Evolutionary conservation across 2,888 invertebrate species (phyloP).

Genomic region (Priapulus caudatus): DNA sequence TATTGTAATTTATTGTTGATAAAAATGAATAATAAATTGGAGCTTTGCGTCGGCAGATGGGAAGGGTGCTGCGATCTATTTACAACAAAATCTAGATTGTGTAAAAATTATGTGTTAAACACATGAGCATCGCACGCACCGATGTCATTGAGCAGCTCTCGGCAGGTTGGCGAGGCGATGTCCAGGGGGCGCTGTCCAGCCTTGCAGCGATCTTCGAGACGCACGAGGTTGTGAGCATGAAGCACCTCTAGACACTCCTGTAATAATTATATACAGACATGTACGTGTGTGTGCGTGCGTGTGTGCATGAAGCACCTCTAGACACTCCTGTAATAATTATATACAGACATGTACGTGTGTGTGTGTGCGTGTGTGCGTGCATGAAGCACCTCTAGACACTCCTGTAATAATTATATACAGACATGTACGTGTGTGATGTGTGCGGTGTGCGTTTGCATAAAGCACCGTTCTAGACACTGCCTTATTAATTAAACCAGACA

Average conservation of each 20-base stretch:
- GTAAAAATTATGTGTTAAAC: no score
- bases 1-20: no score
- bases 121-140: no score
- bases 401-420: no score
- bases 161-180: neutral
- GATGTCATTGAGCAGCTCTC: neutral
- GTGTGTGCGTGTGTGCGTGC: neutral
- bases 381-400: constrained; percentile 3
- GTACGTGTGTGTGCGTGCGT: no score
- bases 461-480: neutral
- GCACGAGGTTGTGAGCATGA: neutral
- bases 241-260: constrained; percentile 3
- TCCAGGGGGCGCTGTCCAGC: neutral
- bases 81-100: no score
- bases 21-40: neutral
- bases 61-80: no score
- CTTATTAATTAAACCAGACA: no score
- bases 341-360: no score
- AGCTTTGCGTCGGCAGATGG: no score
- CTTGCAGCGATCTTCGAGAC: neutral
- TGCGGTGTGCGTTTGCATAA: neutral
- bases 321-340: constrained; percentile 3
- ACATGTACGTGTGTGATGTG: no score
- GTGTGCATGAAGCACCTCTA: constrained; percentile 1
- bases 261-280: no score